Evolutionary conservation across 2,113 vertebrate genomes (phyloP), one percentile per base, ranked within the genome.

Genomic region (Corydoras maculifer): DNA sequence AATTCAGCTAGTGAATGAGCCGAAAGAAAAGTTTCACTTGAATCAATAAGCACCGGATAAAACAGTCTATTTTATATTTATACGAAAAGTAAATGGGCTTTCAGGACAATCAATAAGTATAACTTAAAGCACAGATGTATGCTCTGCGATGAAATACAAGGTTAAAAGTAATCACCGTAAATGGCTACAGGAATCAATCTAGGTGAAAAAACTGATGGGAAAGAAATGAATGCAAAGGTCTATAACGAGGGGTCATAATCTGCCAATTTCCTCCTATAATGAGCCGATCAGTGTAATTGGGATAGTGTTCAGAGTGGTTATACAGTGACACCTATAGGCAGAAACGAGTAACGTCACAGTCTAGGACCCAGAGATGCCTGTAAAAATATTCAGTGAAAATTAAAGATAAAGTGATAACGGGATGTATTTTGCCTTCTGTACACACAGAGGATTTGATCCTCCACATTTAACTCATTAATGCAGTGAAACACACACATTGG

Each of bases 291-390:
- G 63, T 51, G 12, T 58, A 31, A 29, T 49, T 62, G 35, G 43
- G 15, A 30, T 9, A 64, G 53, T 3, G 58, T 11, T 62, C 61
- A 59, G 9, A 59, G 72, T 78, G 77, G 77, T 69, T 64, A 55
- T 55, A 62, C 65, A 81, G 75, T 74, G 79, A 74, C 79, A 71
- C 69, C 69, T 62, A 75, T 69, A 75, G 78, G 76, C 58, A 51
- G 18, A 62, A 8, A 53, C 10, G 53, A 72, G 74, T 75, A 63
- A 70, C 60, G 72, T 14, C 43, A 60, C 3, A 43, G 35, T 43
- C 4, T 43, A 43, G 35, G 35, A 43, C 4, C 35, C 35, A 43
- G 35, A 43, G 35, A 43, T 4, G 1, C 35, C 35, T 43, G 35
- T 43, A 43, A 43, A 43, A 43, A 43, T 43, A 43, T 43, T 43